Evolutionary conservation across 2,113 vertebrate genomes (phyloP).

Genomic region (Tupaia chinensis): DNA sequence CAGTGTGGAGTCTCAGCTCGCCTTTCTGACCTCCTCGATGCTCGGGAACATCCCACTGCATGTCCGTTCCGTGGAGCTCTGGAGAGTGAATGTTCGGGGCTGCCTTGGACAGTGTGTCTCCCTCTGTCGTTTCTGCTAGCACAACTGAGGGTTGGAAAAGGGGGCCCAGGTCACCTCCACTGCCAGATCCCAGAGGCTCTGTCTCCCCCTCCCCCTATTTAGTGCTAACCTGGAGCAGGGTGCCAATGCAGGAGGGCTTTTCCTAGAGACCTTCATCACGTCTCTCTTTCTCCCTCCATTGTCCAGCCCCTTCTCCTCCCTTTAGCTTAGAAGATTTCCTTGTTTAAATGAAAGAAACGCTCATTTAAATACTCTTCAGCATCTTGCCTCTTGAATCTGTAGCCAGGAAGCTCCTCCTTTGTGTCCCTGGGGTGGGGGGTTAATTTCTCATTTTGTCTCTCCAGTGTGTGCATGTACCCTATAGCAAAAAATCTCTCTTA

Average conservation of each 20-base stretch:
- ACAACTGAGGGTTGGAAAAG: neutral
- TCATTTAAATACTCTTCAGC: neutral
- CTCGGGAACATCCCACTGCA: neutral
- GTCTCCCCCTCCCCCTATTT: neutral
- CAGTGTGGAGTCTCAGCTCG: fast-evolving
- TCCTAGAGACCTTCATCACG: neutral
- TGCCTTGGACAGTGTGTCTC: neutral
- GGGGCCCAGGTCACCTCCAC: neutral
- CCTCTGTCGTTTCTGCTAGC: neutral
- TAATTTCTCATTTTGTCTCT: no score
- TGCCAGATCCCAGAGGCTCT: neutral
- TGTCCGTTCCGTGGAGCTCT: neutral
- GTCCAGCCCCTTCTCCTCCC: neutral
- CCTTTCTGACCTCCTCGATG: neutral
- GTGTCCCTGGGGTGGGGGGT: neutral
- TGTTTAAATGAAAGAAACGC: neutral
- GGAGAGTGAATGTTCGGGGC: no score
- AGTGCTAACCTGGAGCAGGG: neutral
- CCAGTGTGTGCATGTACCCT: no score
- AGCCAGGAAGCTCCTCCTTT: neutral
- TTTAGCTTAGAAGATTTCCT: neutral
- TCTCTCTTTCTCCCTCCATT: fast-evolving
- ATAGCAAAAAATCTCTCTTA: no score
- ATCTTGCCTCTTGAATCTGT: neutral
- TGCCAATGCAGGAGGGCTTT: fast-evolving